phyloP scores from a whole-genome alignment of 2,113 vertebrate genomes.

The Actenoides hombroni region DNA sequence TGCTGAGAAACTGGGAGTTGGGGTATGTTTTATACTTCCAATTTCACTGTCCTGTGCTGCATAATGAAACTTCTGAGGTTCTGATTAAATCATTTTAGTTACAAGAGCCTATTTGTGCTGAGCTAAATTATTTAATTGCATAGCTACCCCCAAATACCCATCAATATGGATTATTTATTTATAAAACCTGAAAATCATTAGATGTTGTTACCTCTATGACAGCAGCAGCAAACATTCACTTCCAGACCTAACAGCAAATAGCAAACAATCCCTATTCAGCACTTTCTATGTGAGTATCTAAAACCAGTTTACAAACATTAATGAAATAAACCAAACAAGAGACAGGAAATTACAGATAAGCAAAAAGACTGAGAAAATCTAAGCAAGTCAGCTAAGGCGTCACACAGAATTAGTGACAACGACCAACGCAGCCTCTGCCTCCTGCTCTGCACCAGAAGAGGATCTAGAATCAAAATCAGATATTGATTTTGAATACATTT shows the following conservation, averaged over 20 bases:
- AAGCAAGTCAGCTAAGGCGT: neutral
- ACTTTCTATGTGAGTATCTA: neutral
- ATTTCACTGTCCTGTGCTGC: neutral
- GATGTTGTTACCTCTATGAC: neutral
- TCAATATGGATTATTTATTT: neutral
- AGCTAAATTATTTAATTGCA: conserved; percentile 4
- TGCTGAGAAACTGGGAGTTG: neutral
- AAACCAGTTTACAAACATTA: neutral
- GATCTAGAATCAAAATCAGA: conserved; percentile 43
- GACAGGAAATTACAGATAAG: conserved; percentile 48
- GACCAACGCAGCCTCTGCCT: neutral
- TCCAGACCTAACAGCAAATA: neutral
- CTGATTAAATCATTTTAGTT: neutral
- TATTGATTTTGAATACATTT: conserved; percentile 50
- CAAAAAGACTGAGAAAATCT: conserved; percentile 28
- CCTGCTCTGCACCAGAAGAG: neutral
- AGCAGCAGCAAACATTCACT: neutral
- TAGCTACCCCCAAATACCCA: neutral
- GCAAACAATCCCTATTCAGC: neutral
- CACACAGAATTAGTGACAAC: neutral
- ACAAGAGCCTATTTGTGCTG: neutral
- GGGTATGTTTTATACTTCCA: neutral
- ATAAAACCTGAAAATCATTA: conserved; percentile 19
- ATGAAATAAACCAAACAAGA: conserved; percentile 20
- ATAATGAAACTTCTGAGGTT: conserved; percentile 6